Base-by-base conservation (phyloP, 2,797 vertebrate species). In the Cynopterus sphinx region DNA sequence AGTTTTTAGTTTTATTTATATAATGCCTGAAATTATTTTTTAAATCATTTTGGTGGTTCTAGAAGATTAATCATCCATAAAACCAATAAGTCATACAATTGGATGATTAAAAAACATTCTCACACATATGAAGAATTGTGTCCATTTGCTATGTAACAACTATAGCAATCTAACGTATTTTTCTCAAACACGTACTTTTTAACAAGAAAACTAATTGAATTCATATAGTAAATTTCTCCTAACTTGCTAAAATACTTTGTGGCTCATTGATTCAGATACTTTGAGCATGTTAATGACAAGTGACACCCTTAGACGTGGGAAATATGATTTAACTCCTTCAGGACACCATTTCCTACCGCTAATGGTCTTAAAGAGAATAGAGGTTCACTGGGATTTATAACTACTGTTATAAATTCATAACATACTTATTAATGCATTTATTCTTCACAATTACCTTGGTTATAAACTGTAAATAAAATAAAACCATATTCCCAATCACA, bases 121-220 rank as follows among this genome's bases (percentile, higher is more conserved):
- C n/a, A 51, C 4, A 41, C 31, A 49, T 73, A 39, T 22, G 17
- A 41, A 86, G 68, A 68, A 68, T 63, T 49, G 4, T 61, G 24
- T 10, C 83, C 28, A 78, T 21, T 73, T 15, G 57, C 49, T 83
- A 51, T 68, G 22, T 46, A 93, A 68, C 5, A 77, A 53, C 16
- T 46, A 39, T 2, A 57, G 28, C 13, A 78, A 71, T 75, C 28
- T 59, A 77, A 74, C 8, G 87, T 28, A 57, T 57, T 86, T 86
- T 85, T 87, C 53, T 86, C 51, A 87, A 61, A 88, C 5, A 67
- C 28, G 24, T 33, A 24, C 17, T 65, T 75, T 83, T 84, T 53
- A 96, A 89, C 87, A 71, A 94, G 41, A 3, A 87, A 94, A 85
- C 75, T 65, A 90, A 87, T 94, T 92, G 85, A 79, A 81, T 81